Evolutionary conservation across 2,113 vertebrate genomes (phyloP), one percentile per base, ranked within the genome.

Genomic region (Malaclemys terrapin): DNA sequence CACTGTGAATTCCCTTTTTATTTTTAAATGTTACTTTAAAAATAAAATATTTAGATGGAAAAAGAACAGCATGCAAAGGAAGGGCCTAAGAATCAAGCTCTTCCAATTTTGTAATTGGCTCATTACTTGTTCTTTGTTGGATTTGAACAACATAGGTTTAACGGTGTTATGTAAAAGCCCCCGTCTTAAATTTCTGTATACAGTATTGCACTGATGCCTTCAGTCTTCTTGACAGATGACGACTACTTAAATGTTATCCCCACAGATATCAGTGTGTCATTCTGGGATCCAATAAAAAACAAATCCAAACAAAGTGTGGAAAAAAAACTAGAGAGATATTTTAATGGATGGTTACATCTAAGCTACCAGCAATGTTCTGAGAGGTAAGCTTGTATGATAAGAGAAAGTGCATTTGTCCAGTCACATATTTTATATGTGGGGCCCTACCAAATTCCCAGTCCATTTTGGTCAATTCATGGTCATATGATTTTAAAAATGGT

Each of bases 1-100:
- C 94, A 96, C 96, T 94, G 91, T 42, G 5, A 96, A 92, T 96
- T 95, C 96, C 96, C 96, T 96, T 92, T 96, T 94, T 95, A 92
- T 83, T 96, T 96, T 93, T 84, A 93, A 91, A 96, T 4, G 20
- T 54, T 81, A 83, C 78, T 97, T 91, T 88, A 95, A 93, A 96
- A 93, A 96, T 85, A 93, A 94, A 88, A 8, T 2, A 38, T 38
- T 72, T 38, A 72, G 19, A 38, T n/a, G 14, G 62, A 69, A 69
- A 69, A 65, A 62, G 14, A 9, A 65, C 62, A 72, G 65, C 22
- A 38, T 22, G 35, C 19, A 72, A 22, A 5, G 19, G 19, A 72
- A 72, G 65, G 9, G 31, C 19, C 5, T 72, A 38, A 72, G 9
- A 22, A 72, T 0, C 3, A 87, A 82, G 13, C 0, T 53, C 69